Evolutionary conservation across 2,888 invertebrate species (phyloP), one percentile per base, ranked within the genome.

Genomic region (Eristalinus aeneus): DNA sequence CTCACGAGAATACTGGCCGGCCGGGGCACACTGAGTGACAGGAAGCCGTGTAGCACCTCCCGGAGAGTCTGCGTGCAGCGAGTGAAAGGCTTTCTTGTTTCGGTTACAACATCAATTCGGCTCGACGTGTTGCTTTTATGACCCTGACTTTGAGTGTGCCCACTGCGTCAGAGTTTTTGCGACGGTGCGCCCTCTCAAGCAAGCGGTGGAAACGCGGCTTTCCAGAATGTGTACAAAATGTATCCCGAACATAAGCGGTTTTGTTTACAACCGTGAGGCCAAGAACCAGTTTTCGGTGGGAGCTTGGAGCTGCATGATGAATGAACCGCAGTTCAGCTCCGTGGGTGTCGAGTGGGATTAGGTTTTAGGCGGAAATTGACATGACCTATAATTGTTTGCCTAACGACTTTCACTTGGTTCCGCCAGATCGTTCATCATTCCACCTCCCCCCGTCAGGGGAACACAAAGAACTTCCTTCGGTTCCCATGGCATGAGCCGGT

Each of bases 11-110:
- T n/a, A n/a, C n/a, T n/a, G n/a, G 64, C 60, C 32, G 54, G 61
- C 54, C 22, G 67, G n/a, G 32, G 31, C 68, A 36, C 31, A 46
- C 58, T 72, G 63, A 78, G 63, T 56, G 63, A 76, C 72, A 76
- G 63, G 72, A 80, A 85, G 71, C 23, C n/a, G 9, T 53, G 39
- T 39, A 31, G 5, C 32, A 23, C 12, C 54, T 34, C 60, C 56
- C 39, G 32, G 56, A 74, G 74, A 11, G 46, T 2, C 10, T 32
- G 54, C 69, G 46, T 34, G 34, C 69, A 46, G 20, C 36, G 46
- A 80, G 80, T 80, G 84, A 85, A 85, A 85, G 80, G 75, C 75
- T 85, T 85, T 85, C 84, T 68, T 73, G 36, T 65, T 68, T 67
- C 60, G 74, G 75, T 85, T 85, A 76, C 75, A 46, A 71, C 79